Base-by-base conservation (phyloP, 2,113 vertebrate genomes). In the Xenopus borealis region DNA sequence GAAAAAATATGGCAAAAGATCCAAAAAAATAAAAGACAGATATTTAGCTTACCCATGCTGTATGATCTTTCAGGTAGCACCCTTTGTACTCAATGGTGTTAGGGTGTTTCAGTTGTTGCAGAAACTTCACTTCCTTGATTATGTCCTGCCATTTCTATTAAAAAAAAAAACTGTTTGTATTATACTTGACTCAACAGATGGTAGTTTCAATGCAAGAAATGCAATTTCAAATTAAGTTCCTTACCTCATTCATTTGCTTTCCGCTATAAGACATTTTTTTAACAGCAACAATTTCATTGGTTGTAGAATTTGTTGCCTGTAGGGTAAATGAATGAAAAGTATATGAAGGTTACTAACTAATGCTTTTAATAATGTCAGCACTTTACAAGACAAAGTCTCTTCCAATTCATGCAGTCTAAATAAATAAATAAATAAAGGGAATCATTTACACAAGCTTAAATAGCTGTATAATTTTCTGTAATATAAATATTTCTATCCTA, bases 221-320 rank as follows among this genome's bases (percentile, higher is more conserved):
- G 53, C 17, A 1, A 9, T 55, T n/a, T 0, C 16, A 55, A 55
- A 55, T n/a, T 50, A 13, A 16, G 7, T 13, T 16, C 61, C 92
- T 91, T 84, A 99, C 97, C 92, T 99, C 97, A 4, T 97, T 95
- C 0, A 94, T 93, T 85, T 99, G 97, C 82, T 99, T 99, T 64
- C 97, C 97, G 82, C 95, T 96, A 45, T 98, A 99, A 78, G 97
- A 99, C 97, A 99, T 99, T 85, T 99, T 99, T 86, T 99, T 99
- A 88, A 99, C 90, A 78, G 97, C 97, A 89, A 99, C 97, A 90
- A 99, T 96, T 84, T 99, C 97, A 10, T 94, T 97, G 81, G 95
- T 97, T 85, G 91, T 95, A 83, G 92, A 93, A 88, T 98, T 95
- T 6, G 95, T 96, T 79, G 97, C 97, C 97, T 99, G 80, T 23